Evolutionary conservation across 1,140 invertebrate genomes (phyloP), one percentile per base, ranked within the genome.

Genomic region (Diabrotica undecimpunctata): DNA sequence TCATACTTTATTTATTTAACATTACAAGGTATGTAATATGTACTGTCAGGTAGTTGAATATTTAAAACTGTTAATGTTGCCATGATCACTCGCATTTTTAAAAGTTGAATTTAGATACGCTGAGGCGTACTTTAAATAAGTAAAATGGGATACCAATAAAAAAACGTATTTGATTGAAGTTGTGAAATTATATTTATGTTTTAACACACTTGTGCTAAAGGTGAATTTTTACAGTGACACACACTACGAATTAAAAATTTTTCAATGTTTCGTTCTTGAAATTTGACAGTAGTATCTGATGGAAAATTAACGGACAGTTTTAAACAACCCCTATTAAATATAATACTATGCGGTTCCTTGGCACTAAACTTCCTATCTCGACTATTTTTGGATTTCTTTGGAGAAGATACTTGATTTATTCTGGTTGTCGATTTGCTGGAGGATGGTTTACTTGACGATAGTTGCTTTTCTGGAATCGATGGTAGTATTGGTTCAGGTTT

Each of bases 231-330:
- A 59, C 61, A 66, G n/a, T 64, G n/a, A 57, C 62, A 57, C 13
- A 57, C 25, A 14, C 51, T 39, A 50, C 25, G 56, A 36, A 56
- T 64, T 53, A 64, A 57, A 12, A 64, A 58, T 57, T 60, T 67
- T 7, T 71, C 66, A 54, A 62, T 55, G 38, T 62, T 54, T 13
- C 75, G 72, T 54, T 72, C 66, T 12, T 75, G 66, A 35, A 78
- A 69, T 52, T 72, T 74, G 0, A 79, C 72, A 14, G 64, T 61
- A 6, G 75, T 75, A 59, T 78, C 71, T 3, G 73, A 60, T 3
- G 79, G 79, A 69, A 79, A 79, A 74, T 77, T 78, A 5, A 80
- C 74, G 0, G 72, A 70, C 7, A 80, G 69, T 60, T 74, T 72
- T 13, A 80, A 67, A 63, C 69, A 72, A 13, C 77, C 77, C 37